Evolutionary conservation across 2,888 invertebrate species (phyloP).

Genomic region (Chalcis sispes): DNA sequence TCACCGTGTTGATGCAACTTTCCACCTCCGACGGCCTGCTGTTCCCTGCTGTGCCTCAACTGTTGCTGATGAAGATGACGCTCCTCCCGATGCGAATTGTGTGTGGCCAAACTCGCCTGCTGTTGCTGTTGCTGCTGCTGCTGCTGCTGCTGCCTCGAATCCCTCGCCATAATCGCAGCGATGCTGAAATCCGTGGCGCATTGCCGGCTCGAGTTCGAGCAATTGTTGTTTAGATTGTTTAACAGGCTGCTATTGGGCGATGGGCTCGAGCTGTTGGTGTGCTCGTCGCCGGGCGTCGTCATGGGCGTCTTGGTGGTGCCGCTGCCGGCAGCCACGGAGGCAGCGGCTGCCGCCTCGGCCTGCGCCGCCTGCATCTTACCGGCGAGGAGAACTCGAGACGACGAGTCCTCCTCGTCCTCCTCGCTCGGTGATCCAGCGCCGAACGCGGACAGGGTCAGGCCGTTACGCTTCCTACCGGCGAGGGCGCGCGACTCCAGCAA

Average conservation of each 20-base stretch:
- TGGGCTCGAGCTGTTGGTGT: slow-evolving; percentile 76
- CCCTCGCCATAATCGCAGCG: slow-evolving; percentile 89
- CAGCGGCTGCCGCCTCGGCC: slow-evolving; percentile 59
- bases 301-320: slow-evolving; percentile 64
- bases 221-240: slow-evolving; percentile 68
- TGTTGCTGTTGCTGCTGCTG: slow-evolving; percentile 76
- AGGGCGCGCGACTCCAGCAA: slow-evolving; percentile 76
- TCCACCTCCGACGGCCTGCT: slow-evolving; percentile 73
- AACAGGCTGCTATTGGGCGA: slow-evolving; percentile 72
- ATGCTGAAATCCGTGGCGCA: slow-evolving; percentile 94
- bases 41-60: slow-evolving; percentile 77
- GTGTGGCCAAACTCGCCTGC: slow-evolving; percentile 54
- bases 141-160: slow-evolving; percentile 79
- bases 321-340: slow-evolving; percentile 73
- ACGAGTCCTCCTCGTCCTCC: slow-evolving; percentile 81
- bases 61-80: slow-evolving; percentile 66
- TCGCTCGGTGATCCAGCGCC: slow-evolving; percentile 77
- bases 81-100: slow-evolving; percentile 20
- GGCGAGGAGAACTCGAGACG: slow-evolving; percentile 70
- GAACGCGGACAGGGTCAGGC: slow-evolving; percentile 74
- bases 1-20: slow-evolving; percentile 73
- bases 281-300: slow-evolving; percentile 45
- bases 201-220: slow-evolving; percentile 78
- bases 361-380: slow-evolving; percentile 55
- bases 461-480: slow-evolving; percentile 75